Conservation (phyloP, 1,140 invertebrate species). For the Leptinotarsa lineolata region DNA sequence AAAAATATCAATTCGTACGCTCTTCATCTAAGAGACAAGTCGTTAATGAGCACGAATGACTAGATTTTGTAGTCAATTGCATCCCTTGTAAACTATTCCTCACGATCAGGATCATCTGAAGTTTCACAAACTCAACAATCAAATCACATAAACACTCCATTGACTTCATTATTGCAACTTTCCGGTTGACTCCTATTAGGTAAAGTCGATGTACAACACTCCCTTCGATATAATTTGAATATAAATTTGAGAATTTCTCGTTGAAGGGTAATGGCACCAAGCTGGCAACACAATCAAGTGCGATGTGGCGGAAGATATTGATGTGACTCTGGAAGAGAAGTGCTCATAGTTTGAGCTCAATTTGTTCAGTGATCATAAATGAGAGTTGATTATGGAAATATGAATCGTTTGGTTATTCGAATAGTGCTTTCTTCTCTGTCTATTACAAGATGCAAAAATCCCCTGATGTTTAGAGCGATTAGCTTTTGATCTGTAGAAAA, state of each 20-base stretch:
- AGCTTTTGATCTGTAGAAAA: too few relatives aligned
- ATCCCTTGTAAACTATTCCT: too few relatives aligned
- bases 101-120: too few relatives aligned
- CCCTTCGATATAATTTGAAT: constrained; percentile 36
- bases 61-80: too few relatives aligned
- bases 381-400: constrained; percentile 39
- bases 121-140: not conserved
- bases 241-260: constrained; percentile 38
- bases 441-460: too few relatives aligned
- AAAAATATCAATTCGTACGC: too few relatives aligned
- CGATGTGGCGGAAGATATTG: constrained; percentile 38
- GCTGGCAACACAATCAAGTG: constrained; percentile 34
- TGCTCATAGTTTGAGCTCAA: constrained; percentile 38
- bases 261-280: constrained; percentile 31
- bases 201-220: constrained; percentile 20
- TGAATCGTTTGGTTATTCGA: constrained; percentile 23
- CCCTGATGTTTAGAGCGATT: too few relatives aligned
- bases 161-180: constrained; percentile 12
- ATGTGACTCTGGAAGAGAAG: constrained; percentile 36
- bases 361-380: constrained; percentile 27
- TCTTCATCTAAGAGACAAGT: too few relatives aligned
- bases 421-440: not conserved
- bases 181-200: constrained; percentile 10
- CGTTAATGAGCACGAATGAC: too few relatives aligned
- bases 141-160: constrained; percentile 19